Conservation (phyloP, 1,140 invertebrate species). For the Bombus waltoni region DNA sequence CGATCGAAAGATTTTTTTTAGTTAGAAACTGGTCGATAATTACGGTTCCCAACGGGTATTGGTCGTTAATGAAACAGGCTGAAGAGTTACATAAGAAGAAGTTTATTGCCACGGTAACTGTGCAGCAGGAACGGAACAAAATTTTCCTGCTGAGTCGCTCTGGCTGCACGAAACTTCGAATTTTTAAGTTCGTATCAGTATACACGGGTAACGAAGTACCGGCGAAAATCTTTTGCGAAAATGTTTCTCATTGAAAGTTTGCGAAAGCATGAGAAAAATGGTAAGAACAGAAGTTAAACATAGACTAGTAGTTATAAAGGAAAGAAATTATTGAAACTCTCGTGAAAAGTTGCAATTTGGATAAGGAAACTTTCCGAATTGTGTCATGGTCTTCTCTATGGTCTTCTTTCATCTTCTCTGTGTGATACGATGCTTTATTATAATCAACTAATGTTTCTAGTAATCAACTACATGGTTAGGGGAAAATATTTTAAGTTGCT, state of each 20-base stretch:
- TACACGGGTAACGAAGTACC: slow-evolving; percentile 42
- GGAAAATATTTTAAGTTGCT: no score
- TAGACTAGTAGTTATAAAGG: not conserved
- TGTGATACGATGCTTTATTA: no score
- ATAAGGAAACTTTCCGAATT: not conserved
- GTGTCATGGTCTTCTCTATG: no score
- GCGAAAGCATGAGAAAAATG: not conserved
- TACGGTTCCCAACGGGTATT: not conserved
- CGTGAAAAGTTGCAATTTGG: no score
- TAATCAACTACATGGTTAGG: not conserved
- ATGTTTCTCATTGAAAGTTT: not conserved
- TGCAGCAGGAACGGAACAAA: not conserved
- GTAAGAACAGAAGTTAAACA: not conserved
- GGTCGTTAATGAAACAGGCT: not conserved
- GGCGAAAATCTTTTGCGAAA: slow-evolving; percentile 41
- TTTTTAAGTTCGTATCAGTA: slow-evolving; percentile 54
- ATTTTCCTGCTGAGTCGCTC: slow-evolving; percentile 50
- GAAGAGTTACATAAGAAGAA: slow-evolving; percentile 22
- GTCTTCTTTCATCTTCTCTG: no score
- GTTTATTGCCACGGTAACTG: slow-evolving; percentile 45
- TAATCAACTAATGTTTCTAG: no score
- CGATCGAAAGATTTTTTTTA: slow-evolving; percentile 23
- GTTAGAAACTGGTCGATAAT: slow-evolving; percentile 12
- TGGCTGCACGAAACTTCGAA: slow-evolving; percentile 39
- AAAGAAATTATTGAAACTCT: not conserved